Evolutionary conservation across 2,797 vertebrate species (phyloP).

Genomic region (Urocyon cinereoargenteus): DNA sequence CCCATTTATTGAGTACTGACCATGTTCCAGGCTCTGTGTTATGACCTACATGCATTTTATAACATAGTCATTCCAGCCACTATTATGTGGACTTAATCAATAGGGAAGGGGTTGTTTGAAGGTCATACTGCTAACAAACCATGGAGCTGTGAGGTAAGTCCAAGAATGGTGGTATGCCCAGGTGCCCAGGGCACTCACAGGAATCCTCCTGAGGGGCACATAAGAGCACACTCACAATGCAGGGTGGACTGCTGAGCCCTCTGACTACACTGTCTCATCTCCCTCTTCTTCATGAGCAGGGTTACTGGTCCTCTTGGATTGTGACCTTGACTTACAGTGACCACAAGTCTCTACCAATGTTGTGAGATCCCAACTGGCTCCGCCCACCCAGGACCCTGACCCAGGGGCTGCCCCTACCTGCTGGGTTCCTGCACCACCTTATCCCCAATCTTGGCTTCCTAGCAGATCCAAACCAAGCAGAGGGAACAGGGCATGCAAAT

Average conservation of each 20-base stretch:
- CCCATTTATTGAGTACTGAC: background rate
- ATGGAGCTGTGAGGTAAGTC: background rate
- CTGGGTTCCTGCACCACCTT: no score
- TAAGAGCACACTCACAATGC: background rate
- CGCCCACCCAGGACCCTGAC: background rate
- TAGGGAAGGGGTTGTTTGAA: background rate
- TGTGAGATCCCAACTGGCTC: background rate
- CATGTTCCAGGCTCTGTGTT: background rate
- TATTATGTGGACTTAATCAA: background rate
- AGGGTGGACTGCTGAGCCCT: background rate
- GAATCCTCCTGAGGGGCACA: no score
- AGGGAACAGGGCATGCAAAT: background rate
- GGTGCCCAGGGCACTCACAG: background rate
- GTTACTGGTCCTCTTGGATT: background rate
- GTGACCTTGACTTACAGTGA: background rate
- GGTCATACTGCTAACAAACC: background rate
- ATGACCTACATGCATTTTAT: background rate
- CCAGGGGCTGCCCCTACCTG: background rate
- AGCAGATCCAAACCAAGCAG: background rate
- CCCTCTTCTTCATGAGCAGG: background rate
- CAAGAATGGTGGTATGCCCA: rapidly evolving
- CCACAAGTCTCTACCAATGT: background rate
- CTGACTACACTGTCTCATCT: background rate
- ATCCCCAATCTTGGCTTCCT: background rate
- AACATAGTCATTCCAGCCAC: background rate